Conservation (phyloP, 2,113 vertebrate species). For the Labeo catla region DNA sequence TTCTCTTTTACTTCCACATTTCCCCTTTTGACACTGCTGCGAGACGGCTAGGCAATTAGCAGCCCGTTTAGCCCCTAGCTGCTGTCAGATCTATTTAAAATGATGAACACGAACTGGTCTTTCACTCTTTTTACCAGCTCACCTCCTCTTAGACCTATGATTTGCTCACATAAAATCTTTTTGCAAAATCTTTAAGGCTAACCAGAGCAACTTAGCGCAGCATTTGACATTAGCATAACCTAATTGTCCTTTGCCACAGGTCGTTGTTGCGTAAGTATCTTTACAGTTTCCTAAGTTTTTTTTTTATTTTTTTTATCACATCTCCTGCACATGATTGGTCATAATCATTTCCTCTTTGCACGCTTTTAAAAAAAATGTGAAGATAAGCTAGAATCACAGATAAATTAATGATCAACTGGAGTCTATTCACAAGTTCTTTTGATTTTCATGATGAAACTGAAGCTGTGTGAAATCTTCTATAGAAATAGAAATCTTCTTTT, state of each 20-base stretch:
- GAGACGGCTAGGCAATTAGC: slow-evolving; percentile 42
- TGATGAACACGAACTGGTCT: slow-evolving; percentile 16
- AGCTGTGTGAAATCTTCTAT: neutral
- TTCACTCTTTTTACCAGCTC: neutral
- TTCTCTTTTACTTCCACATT: slow-evolving; percentile 12
- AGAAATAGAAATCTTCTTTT: neutral
- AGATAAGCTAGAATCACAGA: neutral
- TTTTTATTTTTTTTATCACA: slow-evolving; percentile 22
- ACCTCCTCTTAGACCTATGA: slow-evolving; percentile 32
- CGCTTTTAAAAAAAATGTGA: neutral
- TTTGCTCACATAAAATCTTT: slow-evolving; percentile 37
- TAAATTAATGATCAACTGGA: neutral
- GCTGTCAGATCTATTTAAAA: slow-evolving; percentile 47
- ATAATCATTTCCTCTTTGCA: neutral
- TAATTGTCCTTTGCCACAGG: slow-evolving; percentile 16
- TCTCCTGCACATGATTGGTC: neutral
- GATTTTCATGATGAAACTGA: neutral
- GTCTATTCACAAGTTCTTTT: neutral
- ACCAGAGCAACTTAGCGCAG: slow-evolving; percentile 23
- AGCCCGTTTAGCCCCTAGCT: slow-evolving; percentile 29
- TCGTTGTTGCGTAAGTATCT: neutral
- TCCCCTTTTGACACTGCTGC: slow-evolving; percentile 6
- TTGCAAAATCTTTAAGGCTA: slow-evolving; percentile 39
- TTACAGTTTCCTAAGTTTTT: slow-evolving; percentile 48
- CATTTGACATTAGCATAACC: slow-evolving; percentile 39